Conservation (phyloP, 2,113 vertebrate genomes). For the Bolborhynchus lineola region DNA sequence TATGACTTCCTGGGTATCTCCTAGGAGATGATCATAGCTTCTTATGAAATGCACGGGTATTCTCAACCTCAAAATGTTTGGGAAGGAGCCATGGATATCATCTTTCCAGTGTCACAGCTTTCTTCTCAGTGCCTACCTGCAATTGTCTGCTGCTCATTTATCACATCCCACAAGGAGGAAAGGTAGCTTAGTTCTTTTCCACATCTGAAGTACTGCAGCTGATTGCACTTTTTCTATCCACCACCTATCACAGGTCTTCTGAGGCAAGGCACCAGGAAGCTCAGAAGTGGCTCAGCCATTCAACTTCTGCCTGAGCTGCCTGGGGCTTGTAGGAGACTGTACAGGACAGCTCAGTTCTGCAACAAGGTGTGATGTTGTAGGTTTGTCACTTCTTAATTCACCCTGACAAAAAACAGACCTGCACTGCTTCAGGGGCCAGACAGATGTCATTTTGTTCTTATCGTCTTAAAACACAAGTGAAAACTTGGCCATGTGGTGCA, state of each 20-base stretch:
- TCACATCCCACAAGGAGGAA: neutral
- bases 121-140: neutral
- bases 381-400: neutral
- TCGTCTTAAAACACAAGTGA: neutral
- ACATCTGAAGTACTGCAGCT: neutral
- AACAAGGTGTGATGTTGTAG: neutral
- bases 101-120: neutral
- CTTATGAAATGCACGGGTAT: neutral
- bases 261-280: neutral
- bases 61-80: neutral
- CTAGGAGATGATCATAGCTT: neutral
- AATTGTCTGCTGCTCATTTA: neutral
- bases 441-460: neutral
- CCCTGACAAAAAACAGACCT: neutral
- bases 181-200: neutral
- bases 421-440: neutral
- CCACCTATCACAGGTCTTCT: neutral
- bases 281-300: neutral
- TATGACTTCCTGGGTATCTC: neutral
- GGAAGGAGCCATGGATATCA: neutral
- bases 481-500: neutral
- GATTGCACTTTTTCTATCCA: neutral
- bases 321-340: rapidly evolving
- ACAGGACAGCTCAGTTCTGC: neutral
- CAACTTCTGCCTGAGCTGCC: rapidly evolving